These are phyloP conservation scores for Staurois parvus DNA, from an alignment of 2,797 vertebrate species.

Conservation along the genomic window DNA sequence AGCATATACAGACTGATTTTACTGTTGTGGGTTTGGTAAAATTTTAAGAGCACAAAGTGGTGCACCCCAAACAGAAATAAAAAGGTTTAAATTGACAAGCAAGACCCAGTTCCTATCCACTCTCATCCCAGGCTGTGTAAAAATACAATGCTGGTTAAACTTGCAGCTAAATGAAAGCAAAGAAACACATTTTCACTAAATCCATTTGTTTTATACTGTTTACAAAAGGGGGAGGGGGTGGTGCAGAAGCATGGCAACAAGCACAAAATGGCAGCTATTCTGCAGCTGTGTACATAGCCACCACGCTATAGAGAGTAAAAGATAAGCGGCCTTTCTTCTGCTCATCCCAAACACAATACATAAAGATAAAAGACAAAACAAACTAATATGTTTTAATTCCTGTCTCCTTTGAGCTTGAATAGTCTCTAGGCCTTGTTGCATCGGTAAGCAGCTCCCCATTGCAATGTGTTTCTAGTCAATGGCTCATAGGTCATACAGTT, in stretches of 20 bases:
- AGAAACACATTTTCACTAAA: not conserved
- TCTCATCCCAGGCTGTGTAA: not conserved
- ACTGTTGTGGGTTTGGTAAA: too few relatives aligned
- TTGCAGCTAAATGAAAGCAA: not conserved
- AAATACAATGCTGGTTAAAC: not conserved
- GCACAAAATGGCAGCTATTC: too few relatives aligned
- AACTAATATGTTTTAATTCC: not conserved
- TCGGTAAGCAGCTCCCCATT: not conserved
- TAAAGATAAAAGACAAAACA: not conserved
- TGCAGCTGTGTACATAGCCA: not conserved
- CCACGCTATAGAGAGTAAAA: not conserved
- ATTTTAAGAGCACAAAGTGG: too few relatives aligned
- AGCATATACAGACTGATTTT: too few relatives aligned
- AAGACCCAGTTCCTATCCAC: not conserved
- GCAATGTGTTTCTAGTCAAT: slow-evolving; percentile 9
- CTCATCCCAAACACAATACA: not conserved
- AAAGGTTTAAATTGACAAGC: too few relatives aligned
- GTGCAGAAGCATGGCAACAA: too few relatives aligned
- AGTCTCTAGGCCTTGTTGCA: too few relatives aligned
- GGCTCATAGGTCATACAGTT: not conserved
- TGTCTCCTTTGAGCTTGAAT: not conserved
- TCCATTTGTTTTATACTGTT: not conserved
- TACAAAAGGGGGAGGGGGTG: too few relatives aligned
- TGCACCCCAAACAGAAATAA: too few relatives aligned
- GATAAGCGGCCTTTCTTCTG: not conserved